phyloP scores from a whole-genome alignment of 2,888 invertebrate species.

The Drosophila limbata region DNA sequence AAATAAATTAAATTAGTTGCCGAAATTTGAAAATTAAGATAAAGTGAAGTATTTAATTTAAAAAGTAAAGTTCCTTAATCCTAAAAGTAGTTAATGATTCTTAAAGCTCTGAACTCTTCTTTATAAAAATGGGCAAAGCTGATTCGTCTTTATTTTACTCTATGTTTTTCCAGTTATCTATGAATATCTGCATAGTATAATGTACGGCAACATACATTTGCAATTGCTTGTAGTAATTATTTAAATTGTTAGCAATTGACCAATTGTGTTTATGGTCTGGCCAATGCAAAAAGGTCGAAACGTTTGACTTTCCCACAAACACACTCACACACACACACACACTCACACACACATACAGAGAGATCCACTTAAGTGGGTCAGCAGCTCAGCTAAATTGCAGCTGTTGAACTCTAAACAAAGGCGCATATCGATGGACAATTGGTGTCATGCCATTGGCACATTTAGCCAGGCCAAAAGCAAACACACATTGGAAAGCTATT shows the following conservation, averaged over 20 bases:
- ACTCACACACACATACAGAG: slow-evolving; percentile 5
- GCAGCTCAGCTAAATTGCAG: slow-evolving; percentile 41
- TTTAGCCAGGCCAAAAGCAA: slow-evolving; percentile 66
- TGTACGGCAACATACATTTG: slow-evolving; percentile 14
- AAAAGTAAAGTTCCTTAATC: background rate
- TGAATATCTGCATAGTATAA: background rate
- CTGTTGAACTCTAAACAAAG: slow-evolving; percentile 58
- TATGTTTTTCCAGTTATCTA: background rate
- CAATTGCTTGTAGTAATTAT: slow-evolving; percentile 56
- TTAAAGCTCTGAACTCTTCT: background rate
- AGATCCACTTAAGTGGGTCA: slow-evolving; percentile 65
- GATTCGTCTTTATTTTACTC: background rate
- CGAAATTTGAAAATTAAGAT: background rate
- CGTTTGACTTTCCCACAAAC: slow-evolving; percentile 57
- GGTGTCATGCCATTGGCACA: slow-evolving; percentile 83
- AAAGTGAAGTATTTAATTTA: too few species aligned
- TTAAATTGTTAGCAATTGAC: slow-evolving; percentile 65
- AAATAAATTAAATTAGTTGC: background rate
- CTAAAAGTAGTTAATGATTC: background rate
- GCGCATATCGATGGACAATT: slow-evolving; percentile 65
- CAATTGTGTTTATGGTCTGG: slow-evolving; percentile 51
- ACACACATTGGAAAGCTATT: slow-evolving; percentile 51
- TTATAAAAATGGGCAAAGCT: background rate
- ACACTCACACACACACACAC: slow-evolving; percentile 11
- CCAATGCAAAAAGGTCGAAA: slow-evolving; percentile 67